phyloP scores from a whole-genome alignment of 2,888 invertebrate genomes.

The Patella ulyssiponensis region DNA sequence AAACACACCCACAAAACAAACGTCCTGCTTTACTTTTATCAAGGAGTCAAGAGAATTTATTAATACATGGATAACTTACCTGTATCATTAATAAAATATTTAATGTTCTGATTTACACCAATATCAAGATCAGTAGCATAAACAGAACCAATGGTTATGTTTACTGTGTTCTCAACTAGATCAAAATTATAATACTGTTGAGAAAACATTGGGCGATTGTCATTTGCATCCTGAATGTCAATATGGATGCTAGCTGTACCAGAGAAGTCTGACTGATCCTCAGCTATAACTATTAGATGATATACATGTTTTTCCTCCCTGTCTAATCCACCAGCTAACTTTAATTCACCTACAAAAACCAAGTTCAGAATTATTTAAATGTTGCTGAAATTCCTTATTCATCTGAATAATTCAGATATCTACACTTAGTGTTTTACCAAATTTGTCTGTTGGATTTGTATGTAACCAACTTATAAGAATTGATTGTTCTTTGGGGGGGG shows the following conservation, averaged over 20 bases:
- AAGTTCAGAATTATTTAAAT: neutral
- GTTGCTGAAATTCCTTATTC: too few species aligned
- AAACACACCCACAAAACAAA: too few species aligned
- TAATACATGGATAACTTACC: slow-evolving; percentile 19
- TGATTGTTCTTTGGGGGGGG: too few species aligned
- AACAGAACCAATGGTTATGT: slow-evolving; percentile 27
- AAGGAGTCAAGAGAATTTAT: too few species aligned
- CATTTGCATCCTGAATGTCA: slow-evolving; percentile 38
- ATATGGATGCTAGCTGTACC: slow-evolving; percentile 28
- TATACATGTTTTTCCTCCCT: slow-evolving; percentile 37
- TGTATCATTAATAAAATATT: slow-evolving; percentile 37
- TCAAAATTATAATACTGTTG: slow-evolving; percentile 17
- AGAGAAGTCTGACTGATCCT: slow-evolving; percentile 35
- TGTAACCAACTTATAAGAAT: too few species aligned
- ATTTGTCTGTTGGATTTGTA: too few species aligned
- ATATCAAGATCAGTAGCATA: slow-evolving; percentile 40
- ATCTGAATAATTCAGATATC: too few species aligned
- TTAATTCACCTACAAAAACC: slow-evolving; percentile 43
- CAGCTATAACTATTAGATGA: slow-evolving; percentile 39
- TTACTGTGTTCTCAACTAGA: slow-evolving; percentile 30
- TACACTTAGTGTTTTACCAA: too few species aligned
- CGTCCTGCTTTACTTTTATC: too few species aligned
- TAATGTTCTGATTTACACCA: slow-evolving; percentile 33
- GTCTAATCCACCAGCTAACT: slow-evolving; percentile 44
- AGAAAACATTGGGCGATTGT: slow-evolving; percentile 43